These are phyloP conservation scores for Xyrichtys novacula DNA, from an alignment of 2,797 vertebrate species.

Conservation along the genomic window DNA sequence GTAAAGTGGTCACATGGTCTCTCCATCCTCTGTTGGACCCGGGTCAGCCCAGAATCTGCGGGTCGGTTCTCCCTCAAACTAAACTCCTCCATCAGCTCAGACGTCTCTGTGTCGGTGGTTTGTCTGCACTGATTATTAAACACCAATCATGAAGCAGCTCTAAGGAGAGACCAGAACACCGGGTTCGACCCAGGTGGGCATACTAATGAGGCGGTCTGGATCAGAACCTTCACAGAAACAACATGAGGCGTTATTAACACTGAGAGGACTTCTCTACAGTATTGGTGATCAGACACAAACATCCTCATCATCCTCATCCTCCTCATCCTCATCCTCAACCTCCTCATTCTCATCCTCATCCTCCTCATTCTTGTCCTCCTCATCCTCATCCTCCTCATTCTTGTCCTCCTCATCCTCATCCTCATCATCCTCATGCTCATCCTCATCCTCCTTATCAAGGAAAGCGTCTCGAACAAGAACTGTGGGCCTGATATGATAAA, in stretches of 20 bases:
- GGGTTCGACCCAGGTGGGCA: not conserved
- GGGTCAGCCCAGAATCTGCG: too few species aligned
- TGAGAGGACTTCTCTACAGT: not conserved
- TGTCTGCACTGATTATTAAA: not conserved
- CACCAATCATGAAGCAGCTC: not conserved
- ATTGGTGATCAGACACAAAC: not conserved
- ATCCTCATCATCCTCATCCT: too few species aligned
- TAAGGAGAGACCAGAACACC: not conserved
- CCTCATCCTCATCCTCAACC: too few species aligned
- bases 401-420: too few species aligned
- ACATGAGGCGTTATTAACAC: not conserved
- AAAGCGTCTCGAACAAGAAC: constrained; percentile 38
- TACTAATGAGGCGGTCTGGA: constrained; percentile 22
- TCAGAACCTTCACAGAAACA: not conserved
- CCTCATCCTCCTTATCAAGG: too few species aligned
- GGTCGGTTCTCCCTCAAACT: not conserved
- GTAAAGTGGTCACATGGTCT: not conserved
- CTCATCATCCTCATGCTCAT: too few species aligned
- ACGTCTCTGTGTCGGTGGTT: constrained; percentile 34
- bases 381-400: too few species aligned
- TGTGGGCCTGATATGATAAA: constrained; percentile 19
- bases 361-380: too few species aligned
- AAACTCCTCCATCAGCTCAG: constrained; percentile 47
- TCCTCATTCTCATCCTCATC: too few species aligned
- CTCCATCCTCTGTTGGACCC: not conserved